Conservation (phyloP, 2,113 vertebrate genomes). For the Scalopus aquaticus region DNA sequence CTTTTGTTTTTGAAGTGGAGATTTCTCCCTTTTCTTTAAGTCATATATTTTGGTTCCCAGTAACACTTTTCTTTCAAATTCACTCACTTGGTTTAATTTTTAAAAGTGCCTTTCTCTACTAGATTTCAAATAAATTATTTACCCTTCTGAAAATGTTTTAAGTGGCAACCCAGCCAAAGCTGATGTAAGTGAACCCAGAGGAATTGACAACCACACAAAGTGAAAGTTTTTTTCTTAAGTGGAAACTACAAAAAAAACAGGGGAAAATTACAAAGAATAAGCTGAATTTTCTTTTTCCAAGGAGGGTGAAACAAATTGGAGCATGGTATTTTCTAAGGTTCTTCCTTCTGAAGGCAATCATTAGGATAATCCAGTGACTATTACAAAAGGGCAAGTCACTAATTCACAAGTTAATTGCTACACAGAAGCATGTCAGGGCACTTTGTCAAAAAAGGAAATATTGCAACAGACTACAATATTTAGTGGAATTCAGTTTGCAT, state of each 20-base stretch:
- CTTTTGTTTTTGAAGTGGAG: neutral
- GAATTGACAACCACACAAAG: conserved; percentile 31
- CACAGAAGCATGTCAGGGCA: neutral
- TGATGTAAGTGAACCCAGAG: conserved; percentile 49
- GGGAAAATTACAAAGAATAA: neutral
- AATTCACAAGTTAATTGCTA: neutral
- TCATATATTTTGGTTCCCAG: neutral
- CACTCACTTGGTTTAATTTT: conserved; percentile 49
- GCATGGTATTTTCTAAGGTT: neutral
- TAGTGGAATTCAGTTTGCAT: neutral
- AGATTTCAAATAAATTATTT: conserved; percentile 74
- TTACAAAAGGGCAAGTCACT: neutral
- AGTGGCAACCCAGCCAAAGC: conserved; percentile 50
- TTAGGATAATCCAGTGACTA: neutral
- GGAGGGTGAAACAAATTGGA: neutral
- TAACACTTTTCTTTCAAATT: conserved; percentile 20
- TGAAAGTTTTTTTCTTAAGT: neutral
- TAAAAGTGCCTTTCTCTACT: conserved; percentile 51
- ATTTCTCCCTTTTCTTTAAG: neutral
- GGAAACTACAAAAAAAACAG: neutral
- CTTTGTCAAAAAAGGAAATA: neutral
- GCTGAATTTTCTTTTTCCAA: neutral
- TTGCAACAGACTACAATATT: neutral
- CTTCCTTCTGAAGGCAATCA: neutral
- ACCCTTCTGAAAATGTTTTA: conserved; percentile 62